A percentile compares a stretch with the other conserved stretches of the same genome.
Conservation (phyloP, 2,113 vertebrate genomes). For the Irena cyanogastra region DNA sequence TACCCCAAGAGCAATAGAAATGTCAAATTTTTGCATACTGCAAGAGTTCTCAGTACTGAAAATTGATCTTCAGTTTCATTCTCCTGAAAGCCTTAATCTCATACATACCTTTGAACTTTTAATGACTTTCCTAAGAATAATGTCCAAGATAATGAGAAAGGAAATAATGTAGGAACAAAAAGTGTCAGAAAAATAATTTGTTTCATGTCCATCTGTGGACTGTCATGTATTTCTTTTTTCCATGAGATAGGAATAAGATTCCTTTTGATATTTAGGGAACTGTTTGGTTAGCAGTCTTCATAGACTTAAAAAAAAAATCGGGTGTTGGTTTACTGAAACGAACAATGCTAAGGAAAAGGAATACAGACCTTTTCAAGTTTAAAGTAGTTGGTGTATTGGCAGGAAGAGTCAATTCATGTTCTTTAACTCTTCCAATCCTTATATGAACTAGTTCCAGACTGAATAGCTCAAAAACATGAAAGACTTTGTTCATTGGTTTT, state of each 20-base stretch:
- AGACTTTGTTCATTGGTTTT: not conserved
- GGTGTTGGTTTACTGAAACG: not conserved
- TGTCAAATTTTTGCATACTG: not conserved
- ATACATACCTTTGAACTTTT: conserved; percentile 32
- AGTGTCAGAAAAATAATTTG: not conserved
- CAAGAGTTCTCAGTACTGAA: not conserved
- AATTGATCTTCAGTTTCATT: not conserved
- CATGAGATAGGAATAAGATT: not conserved
- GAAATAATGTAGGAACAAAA: not conserved
- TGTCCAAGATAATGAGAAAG: not conserved
- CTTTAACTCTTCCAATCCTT: not conserved
- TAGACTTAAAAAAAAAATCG: not conserved
- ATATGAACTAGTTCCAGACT: not conserved
- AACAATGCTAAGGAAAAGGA: not conserved
- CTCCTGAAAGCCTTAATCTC: conserved; percentile 16
- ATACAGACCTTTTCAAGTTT: not conserved
- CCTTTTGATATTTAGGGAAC: not conserved
- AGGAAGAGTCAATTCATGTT: not conserved
- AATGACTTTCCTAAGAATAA: conserved; percentile 7
- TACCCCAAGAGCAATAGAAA: conserved; percentile 8
- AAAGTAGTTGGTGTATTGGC: not conserved
- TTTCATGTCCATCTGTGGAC: not conserved
- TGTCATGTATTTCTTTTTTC: not conserved
- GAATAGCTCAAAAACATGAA: not conserved
- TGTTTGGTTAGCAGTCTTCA: not conserved